Evolutionary conservation across 2,797 vertebrate genomes (phyloP).

Genomic region (Lepilemur ruficaudatus): DNA sequence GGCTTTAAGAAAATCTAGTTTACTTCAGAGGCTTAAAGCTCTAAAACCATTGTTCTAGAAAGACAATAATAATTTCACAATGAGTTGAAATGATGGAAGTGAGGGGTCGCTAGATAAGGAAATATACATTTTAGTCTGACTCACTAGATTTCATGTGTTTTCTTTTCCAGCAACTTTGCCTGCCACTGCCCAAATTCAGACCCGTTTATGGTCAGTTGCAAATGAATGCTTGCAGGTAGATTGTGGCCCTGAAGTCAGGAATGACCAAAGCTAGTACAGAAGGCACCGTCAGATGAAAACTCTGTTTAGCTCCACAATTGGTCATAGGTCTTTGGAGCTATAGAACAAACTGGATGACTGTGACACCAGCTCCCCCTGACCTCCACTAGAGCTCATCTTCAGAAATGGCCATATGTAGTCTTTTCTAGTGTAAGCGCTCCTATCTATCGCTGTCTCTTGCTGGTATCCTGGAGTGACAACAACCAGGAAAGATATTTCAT

Average conservation of each 20-base stretch:
- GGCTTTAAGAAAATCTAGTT: conserved; percentile 9
- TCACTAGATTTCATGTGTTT: not conserved
- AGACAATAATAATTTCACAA: conserved; percentile 7
- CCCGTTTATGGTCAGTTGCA: not conserved
- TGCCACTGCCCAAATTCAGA: not conserved
- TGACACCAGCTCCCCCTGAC: not conserved
- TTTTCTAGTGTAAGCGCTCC: not conserved
- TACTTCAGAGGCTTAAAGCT: not conserved
- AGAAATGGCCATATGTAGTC: not conserved
- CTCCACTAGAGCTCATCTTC: not conserved
- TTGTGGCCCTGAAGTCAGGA: not conserved
- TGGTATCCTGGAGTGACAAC: not conserved
- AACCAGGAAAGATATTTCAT: not conserved
- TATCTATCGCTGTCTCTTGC: not conserved
- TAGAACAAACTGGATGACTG: not conserved
- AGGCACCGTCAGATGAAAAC: not conserved
- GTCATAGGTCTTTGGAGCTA: not conserved
- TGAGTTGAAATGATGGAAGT: conserved; percentile 13
- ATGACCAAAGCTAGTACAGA: not conserved
- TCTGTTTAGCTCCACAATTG: not conserved
- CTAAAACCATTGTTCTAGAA: conserved; percentile 18
- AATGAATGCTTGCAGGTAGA: not conserved
- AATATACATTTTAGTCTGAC: not conserved
- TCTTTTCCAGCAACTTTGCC: not conserved
- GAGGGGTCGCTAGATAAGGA: not conserved